phyloP scores from a whole-genome alignment of 2,113 vertebrate genomes.

The Desmodus rotundus region DNA sequence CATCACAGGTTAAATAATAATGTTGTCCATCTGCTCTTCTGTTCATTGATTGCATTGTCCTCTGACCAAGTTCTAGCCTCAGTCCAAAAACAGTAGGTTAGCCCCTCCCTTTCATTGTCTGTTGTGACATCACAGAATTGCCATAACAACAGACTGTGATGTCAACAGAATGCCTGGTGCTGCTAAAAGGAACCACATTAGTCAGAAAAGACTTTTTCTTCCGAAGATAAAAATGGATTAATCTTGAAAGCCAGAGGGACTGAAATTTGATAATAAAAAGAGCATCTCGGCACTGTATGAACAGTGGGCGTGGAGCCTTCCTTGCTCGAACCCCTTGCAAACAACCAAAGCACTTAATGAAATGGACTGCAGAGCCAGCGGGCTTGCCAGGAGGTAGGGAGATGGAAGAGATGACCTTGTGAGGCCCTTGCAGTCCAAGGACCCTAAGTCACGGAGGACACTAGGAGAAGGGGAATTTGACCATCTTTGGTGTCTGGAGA shows the following conservation, averaged over 20 bases:
- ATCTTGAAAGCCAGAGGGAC: not conserved
- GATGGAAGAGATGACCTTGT: not conserved
- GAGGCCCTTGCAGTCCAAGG: not conserved
- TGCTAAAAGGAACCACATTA: not conserved
- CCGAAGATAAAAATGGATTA: not conserved
- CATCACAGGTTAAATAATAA: not conserved
- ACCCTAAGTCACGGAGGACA: not conserved
- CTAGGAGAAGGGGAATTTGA: not conserved
- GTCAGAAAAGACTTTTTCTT: constrained; percentile 19
- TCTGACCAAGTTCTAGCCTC: not conserved
- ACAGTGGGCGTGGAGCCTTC: not conserved
- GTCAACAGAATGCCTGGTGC: constrained; percentile 33
- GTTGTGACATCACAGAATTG: constrained; percentile 42
- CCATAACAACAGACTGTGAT: constrained; percentile 48
- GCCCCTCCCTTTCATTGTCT: constrained; percentile 13
- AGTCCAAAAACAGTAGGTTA: constrained; percentile 41
- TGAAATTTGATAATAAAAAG: not conserved
- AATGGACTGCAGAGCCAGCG: not conserved
- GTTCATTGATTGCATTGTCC: not conserved
- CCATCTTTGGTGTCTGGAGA: not conserved
- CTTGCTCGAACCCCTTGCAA: not conserved
- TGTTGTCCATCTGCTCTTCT: not conserved
- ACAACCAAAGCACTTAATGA: not conserved
- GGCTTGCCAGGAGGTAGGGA: not conserved
- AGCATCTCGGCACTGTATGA: not conserved